Conservation (phyloP, 2,888 invertebrate genomes). For the Esperia sulphurella region DNA sequence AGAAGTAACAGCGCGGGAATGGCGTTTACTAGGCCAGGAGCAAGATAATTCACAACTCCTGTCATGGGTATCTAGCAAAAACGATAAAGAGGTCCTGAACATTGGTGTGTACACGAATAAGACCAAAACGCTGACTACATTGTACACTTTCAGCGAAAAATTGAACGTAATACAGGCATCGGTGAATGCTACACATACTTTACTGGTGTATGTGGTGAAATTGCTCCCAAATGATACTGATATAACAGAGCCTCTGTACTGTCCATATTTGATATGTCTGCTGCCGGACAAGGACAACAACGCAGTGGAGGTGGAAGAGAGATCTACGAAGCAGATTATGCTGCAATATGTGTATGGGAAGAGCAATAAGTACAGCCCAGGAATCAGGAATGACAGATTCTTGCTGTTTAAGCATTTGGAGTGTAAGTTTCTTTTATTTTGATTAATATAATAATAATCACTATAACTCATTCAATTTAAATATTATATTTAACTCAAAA, state of each 20-base stretch:
- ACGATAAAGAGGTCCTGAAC: constrained; percentile 47
- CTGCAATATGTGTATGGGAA: constrained; percentile 87
- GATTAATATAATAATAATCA: too few relatives aligned
- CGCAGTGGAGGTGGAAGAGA: constrained; percentile 65
- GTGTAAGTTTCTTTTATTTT: constrained; percentile 84
- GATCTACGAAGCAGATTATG: constrained; percentile 85
- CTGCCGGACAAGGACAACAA: constrained; percentile 54
- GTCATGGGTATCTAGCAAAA: constrained; percentile 79
- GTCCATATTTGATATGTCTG: constrained; percentile 81
- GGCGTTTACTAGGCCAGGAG: constrained; percentile 90
- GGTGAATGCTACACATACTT: constrained; percentile 82
- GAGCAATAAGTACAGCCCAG: constrained; percentile 70
- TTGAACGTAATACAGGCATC: constrained; percentile 89
- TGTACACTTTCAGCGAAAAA: constrained; percentile 81
- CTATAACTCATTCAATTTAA: too few relatives aligned
- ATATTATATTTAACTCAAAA: too few relatives aligned
- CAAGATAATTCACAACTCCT: constrained; percentile 86
- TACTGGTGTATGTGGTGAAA: constrained; percentile 85
- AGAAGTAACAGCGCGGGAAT: constrained; percentile 84
- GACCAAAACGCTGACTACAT: constrained; percentile 76
- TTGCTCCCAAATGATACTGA: constrained; percentile 48
- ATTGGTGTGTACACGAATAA: constrained; percentile 82
- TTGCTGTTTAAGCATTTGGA: constrained; percentile 88
- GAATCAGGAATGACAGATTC: constrained; percentile 82
- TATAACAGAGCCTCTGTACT: constrained; percentile 73